Base-by-base conservation (phyloP, 2,888 invertebrate genomes). In the Kryphioiulus occultus region DNA sequence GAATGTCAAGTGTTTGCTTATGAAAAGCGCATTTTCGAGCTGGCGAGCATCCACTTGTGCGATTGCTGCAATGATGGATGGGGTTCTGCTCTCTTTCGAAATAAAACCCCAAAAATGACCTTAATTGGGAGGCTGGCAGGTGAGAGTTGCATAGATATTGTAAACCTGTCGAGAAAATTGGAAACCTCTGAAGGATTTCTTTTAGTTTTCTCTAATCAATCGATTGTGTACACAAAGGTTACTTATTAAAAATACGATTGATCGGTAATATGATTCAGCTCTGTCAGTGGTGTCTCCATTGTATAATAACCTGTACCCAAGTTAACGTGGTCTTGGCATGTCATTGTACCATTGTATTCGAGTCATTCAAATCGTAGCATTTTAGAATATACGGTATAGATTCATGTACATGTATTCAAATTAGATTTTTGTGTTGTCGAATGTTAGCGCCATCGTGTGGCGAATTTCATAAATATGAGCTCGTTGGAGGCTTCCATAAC, bases 1-100 rank as follows among this genome's bases (percentile, higher is more conserved):
- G n/a, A 59, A 59, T 59, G 53, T 59, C 53, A 59, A 59, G 53
- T 59, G n/a, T 59, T 59, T 59, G n/a, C 53, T 59, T n/a, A n/a
- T n/a, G 53, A 59, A 59, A 59, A 59, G n/a, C 53, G 53, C n/a
- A 59, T 17, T 59, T 59, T 59, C n/a, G 53, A 59, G 53, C n/a
- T n/a, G 3, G 4, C 53, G n/a, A 19, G n/a, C 53, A 59, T 59
- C 53, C 53, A 59, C 53, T 59, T 59, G 53, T 59, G n/a, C 53
- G 53, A 59, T 59, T 59, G 53, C 53, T n/a, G n/a, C n/a, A 59
- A n/a, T 59, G 53, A 59, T 59, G 53, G 53, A 59, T 59, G 53
- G 53, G 53, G 53, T 59, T 59, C n/a, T 59, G 53, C 53, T 59
- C 53, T n/a, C 53, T 59, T 59, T 59, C 53, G 53, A 59, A 59